A percentile compares a stretch with the other conserved stretches of the same genome.
Evolutionary conservation across 2,797 vertebrate species (phyloP).

Genomic region (Labeo calbasu): DNA sequence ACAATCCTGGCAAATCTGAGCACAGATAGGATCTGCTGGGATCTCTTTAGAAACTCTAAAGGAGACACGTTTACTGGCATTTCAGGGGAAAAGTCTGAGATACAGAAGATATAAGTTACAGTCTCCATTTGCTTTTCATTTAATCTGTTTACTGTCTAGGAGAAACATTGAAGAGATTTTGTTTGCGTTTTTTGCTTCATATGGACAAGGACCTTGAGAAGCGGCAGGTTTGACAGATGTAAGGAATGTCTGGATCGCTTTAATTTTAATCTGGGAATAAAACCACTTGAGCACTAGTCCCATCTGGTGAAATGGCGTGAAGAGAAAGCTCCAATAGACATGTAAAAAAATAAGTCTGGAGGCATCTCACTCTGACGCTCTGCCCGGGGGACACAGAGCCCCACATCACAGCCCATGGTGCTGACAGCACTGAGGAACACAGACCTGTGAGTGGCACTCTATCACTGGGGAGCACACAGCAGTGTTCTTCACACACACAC

Average conservation of each 20-base stretch:
- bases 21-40: not conserved
- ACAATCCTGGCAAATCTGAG: not conserved
- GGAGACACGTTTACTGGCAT: not conserved
- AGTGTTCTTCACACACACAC: conserved; percentile 63
- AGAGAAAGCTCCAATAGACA: conserved; percentile 60
- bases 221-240: conserved; percentile 49
- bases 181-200: not conserved
- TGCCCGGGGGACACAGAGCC: conserved; percentile 62
- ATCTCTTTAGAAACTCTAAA: not conserved
- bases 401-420: conserved; percentile 66
- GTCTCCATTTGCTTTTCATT: not conserved
- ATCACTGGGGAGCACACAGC: conserved; percentile 65
- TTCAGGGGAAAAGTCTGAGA: not conserved
- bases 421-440: conserved; percentile 69
- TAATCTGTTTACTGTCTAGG: not conserved
- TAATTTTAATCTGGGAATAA: conserved; percentile 64
- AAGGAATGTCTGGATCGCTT: conserved; percentile 57
- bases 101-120: not conserved
- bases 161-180: not conserved
- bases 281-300: conserved; percentile 52
- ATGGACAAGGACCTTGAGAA: not conserved
- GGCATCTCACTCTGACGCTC: conserved; percentile 57
- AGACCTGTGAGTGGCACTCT: conserved; percentile 63
- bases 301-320: conserved; percentile 61
- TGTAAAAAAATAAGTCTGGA: conserved; percentile 64